Percentiles rank a stretch among this genome's conserved stretches.
These are phyloP conservation scores for Nansenia antarctica DNA, from an alignment of 2,113 vertebrate species.

Conservation along the genomic window DNA sequence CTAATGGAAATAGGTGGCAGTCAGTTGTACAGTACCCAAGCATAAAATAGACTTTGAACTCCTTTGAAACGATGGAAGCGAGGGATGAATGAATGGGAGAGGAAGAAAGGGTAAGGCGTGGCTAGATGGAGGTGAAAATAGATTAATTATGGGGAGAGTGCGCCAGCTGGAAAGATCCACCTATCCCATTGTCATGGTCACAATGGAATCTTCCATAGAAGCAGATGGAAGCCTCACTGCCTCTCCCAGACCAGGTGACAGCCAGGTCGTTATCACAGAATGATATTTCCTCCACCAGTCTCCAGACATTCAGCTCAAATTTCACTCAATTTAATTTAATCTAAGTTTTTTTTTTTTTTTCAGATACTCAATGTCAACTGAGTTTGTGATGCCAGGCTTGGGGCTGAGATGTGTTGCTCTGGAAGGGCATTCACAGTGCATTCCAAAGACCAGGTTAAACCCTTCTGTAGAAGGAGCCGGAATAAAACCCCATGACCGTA, in stretches of 20 bases:
- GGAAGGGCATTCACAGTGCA: too few relatives aligned
- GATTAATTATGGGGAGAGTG: conserved; percentile 35
- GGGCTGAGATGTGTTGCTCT: too few relatives aligned
- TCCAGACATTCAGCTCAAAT: neutral
- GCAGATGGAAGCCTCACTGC: conserved; percentile 42
- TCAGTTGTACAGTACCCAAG: conserved; percentile 13
- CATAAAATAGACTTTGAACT: neutral
- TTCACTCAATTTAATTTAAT: conserved; percentile 27
- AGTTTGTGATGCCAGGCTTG: too few relatives aligned
- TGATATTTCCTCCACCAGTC: neutral
- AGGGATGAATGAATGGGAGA: neutral
- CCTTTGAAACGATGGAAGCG: conserved; percentile 15
- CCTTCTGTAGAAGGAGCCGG: too few relatives aligned
- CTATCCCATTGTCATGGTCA: conserved; percentile 41
- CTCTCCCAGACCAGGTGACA: conserved; percentile 12
- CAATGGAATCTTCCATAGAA: conserved; percentile 42
- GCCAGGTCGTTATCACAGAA: conserved; percentile 32
- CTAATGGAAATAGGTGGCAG: conserved; percentile 30
- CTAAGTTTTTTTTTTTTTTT: too few relatives aligned
- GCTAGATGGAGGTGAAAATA: conserved; percentile 19
- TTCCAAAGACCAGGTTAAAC: too few relatives aligned
- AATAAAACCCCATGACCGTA: too few relatives aligned
- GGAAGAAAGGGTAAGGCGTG: neutral
- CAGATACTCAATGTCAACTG: too few relatives aligned
- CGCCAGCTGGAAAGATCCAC: conserved; percentile 25